A percentile compares a stretch with the other conserved stretches of the same genome.
Evolutionary conservation across 2,888 invertebrate genomes (phyloP).

Genomic region (Elmis aenea): DNA sequence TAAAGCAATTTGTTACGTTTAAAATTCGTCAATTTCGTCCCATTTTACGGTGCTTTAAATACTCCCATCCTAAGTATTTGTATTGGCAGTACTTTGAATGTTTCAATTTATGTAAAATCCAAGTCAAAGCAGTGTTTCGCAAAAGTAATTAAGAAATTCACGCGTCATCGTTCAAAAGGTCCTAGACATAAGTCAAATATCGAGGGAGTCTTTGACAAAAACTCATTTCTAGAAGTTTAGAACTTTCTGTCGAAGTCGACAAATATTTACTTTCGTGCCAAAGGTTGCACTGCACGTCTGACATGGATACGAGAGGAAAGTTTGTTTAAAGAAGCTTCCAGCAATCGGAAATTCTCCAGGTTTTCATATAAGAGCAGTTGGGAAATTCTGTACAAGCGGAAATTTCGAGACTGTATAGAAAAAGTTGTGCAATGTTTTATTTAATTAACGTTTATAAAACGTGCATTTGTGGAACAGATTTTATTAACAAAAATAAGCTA

Average conservation of each 20-base stretch:
- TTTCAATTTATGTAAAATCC: no score
- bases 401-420: no score
- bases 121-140: constrained; percentile 12
- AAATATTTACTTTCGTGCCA: constrained; percentile 26
- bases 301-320: constrained; percentile 17
- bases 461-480: no score
- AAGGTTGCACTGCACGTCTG: constrained; percentile 13
- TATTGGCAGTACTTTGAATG: no score
- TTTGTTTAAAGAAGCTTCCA: constrained; percentile 14
- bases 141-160: constrained; percentile 22
- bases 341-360: constrained; percentile 15
- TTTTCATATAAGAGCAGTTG: constrained; percentile 13
- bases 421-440: no score
- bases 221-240: constrained; percentile 27
- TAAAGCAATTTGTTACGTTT: no score
- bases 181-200: constrained; percentile 20
- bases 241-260: constrained; percentile 22
- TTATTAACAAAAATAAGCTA: no score
- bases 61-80: no score
- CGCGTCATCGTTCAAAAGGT: constrained; percentile 19
- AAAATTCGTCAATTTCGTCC: no score
- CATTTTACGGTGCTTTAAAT: no score
- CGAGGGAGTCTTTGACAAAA: constrained; percentile 27
- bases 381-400: constrained; percentile 5
- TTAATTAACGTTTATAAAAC: no score